Base-by-base conservation (phyloP, 53 echinoderm and acorn worm species). In the Temnopleurus reevesii region DNA sequence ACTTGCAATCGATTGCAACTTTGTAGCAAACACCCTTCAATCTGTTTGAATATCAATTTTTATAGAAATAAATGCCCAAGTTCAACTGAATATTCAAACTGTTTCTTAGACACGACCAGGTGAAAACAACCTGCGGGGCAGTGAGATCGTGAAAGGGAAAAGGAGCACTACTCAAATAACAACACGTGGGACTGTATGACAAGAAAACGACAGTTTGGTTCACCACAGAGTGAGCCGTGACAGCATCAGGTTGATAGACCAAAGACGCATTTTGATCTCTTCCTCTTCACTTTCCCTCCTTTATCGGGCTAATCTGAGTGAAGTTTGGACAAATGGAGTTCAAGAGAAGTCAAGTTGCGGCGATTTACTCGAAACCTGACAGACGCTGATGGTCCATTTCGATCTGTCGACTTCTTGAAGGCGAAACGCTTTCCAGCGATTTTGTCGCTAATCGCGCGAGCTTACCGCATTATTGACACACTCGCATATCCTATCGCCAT, bases 331-430 rank as follows among this genome's bases (percentile, higher is more conserved):
- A 51, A 79, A 79, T 51, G 46, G 51, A 51, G 80, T 79, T 79
- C 80, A 79, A 79, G 51, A 79, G 80, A 51, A 79, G 80, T 79
- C 80, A 79, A 79, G 80, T 79, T 79, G 80, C 51, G 80, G 80
- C 46, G 80, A 51, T 46, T 51, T 79, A 66, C 66, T 36, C 36
- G 66, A 66, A 66, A 66, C 66, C 38, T 66, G 66, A 66, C 38
- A 15, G 38, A 38, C 66, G n/a, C 10, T 66, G 66, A 66, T 66
- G 66, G 66, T 66, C 66, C 66, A 66, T 66, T 66, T 66, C 66
- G 66, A 66, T 66, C 66, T n/a, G 25, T 21, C 66, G 66, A 66
- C 66, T 66, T 66, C 66, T 66, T 15, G 9, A 15, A 9, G 49
- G 15, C 49, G 10, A 49, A n/a, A 66, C 38, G 66, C 66, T 66